phyloP scores from a whole-genome alignment of 1,140 invertebrate genomes.

The Temnothorax nylanderi region DNA sequence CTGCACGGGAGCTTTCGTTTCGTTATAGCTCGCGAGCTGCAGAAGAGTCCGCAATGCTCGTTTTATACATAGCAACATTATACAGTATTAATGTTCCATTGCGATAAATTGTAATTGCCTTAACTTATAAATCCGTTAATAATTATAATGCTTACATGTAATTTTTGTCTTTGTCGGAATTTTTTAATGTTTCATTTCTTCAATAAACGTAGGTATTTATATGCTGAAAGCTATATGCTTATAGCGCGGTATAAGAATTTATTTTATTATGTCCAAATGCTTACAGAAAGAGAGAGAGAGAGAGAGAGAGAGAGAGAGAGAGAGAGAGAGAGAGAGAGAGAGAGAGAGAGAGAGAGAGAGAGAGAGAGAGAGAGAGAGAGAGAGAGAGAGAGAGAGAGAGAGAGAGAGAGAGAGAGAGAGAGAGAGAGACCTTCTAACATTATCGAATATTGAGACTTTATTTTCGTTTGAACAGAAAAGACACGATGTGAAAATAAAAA shows the following conservation, averaged over 20 bases:
- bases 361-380: neutral
- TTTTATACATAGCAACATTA: neutral
- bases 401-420: neutral
- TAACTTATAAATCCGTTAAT: neutral
- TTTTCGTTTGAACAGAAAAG: neutral
- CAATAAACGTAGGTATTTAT: neutral
- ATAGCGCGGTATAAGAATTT: neutral
- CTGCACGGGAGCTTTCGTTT: slow-evolving; percentile 17
- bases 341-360: neutral
- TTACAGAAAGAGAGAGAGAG: neutral
- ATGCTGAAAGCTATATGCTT: no score
- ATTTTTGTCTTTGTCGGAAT: neutral
- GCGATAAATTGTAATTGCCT: neutral
- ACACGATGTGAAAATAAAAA: neutral
- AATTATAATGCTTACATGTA: neutral
- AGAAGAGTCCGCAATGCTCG: neutral
- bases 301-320: neutral
- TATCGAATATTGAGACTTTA: neutral
- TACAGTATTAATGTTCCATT: neutral
- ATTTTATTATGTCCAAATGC: neutral
- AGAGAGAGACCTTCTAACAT: neutral
- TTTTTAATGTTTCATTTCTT: neutral
- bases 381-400: neutral
- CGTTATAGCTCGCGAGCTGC: slow-evolving; percentile 20
- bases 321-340: neutral